Percentiles rank a stretch among this genome's conserved stretches.
phyloP scores from a whole-genome alignment of 2,113 vertebrate species.

The Cebus imitator region DNA sequence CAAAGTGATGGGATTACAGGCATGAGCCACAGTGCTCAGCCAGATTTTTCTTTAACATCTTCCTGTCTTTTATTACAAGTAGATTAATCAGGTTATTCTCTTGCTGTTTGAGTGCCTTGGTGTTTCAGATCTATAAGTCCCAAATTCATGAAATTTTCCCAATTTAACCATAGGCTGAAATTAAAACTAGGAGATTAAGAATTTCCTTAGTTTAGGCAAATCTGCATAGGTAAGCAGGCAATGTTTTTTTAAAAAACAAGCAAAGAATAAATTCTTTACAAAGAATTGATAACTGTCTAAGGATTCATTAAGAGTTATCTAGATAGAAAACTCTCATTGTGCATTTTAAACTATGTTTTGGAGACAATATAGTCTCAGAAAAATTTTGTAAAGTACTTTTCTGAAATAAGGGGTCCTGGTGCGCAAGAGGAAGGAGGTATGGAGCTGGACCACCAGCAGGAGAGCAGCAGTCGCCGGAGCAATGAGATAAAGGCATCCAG shows the following conservation, averaged over 20 bases:
- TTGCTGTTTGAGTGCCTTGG: not conserved
- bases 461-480: constrained; percentile 6
- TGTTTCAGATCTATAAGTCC: not conserved
- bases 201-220: not conserved
- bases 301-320: not conserved
- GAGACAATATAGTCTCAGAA: not conserved
- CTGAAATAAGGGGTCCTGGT: not conserved
- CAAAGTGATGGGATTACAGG: no score
- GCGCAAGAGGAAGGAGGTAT: constrained; percentile 9
- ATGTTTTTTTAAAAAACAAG: not conserved
- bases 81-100: not conserved
- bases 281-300: not conserved
- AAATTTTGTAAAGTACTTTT: constrained; percentile 27
- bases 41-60: not conserved
- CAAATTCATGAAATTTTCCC: not conserved
- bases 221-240: not conserved
- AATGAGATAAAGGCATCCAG: constrained; percentile 29
- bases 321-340: not conserved
- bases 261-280: not conserved
- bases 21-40: no score
- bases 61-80: not conserved
- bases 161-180: not conserved
- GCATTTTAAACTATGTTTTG: not conserved
- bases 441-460: constrained; percentile 40
- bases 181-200: constrained; percentile 1